Base-by-base conservation (phyloP, 2,113 vertebrate species). In the Amia ocellicauda region DNA sequence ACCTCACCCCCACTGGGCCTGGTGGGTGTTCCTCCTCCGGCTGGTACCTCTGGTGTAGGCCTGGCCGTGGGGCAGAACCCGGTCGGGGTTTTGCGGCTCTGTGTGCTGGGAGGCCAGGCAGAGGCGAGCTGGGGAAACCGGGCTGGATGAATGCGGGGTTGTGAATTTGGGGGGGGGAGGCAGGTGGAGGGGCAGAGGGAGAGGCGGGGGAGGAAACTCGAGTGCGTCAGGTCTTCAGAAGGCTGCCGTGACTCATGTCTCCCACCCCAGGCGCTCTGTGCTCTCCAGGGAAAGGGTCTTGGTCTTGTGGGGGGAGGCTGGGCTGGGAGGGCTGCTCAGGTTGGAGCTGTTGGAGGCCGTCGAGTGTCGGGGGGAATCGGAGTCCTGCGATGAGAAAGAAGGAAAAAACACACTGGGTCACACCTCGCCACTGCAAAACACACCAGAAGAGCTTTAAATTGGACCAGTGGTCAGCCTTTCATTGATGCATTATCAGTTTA, bases 341-440 rank as follows among this genome's bases (percentile, higher is more conserved):
- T 96, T 98, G 79, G 97, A 98, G 81, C 97, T 99, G 89, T 98
- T 99, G 2, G 97, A 98, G 60, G 97, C 97, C 0, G 95, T 98
- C 50, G 97, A 99, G 80, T 98, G 97, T 65, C 96, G 90, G 0
- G 96, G 96, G 31, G 97, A 99, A 73, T 98, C 97, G 0, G 97
- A 99, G 81, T 98, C 97, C 96, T 99, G 89, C 4, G 78, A 75
- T 50, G 57, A 41, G 75, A 76, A 64, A 76, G 58, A 83, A 1
- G 36, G 24, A 45, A 22, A 47, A 24, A 31, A n/a, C n/a, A 36
- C 14, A 47, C 13, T 17, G n/a, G 45, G 45, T 47, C 7, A 47
- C 14, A 47, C 14, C n/a, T n/a, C n/a, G n/a, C n/a, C n/a, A n/a
- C n/a, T n/a, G n/a, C n/a, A n/a, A n/a, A n/a, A n/a, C n/a, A n/a